Percentiles rank a stretch among this genome's conserved stretches.
Conservation (phyloP, 2,888 invertebrate genomes). For the Limulus polyphemus region DNA sequence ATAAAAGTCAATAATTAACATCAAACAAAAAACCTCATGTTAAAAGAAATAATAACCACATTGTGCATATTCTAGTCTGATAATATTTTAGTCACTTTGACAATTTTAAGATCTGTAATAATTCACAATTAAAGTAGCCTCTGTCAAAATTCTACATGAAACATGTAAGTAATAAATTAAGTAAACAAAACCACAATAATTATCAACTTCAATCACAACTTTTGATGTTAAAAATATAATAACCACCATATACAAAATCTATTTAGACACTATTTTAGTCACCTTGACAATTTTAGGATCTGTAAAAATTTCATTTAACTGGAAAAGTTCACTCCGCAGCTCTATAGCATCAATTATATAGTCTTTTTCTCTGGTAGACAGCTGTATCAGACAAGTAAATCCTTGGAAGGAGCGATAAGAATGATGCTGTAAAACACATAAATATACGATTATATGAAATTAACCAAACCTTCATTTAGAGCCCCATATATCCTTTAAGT, state of each 20-base stretch:
- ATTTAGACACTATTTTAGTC: constrained; percentile 17
- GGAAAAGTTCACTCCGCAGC: constrained; percentile 64
- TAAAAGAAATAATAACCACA: too few relatives aligned
- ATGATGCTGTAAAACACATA: constrained; percentile 53
- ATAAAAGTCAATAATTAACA: too few relatives aligned
- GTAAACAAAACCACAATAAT: too few relatives aligned
- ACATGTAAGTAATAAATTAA: too few relatives aligned
- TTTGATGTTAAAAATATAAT: too few relatives aligned
- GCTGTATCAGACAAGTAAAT: constrained; percentile 88
- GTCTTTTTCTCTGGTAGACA: constrained; percentile 64
- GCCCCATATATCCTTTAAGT: too few relatives aligned
- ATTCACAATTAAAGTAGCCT: constrained; percentile 34
- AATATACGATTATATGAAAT: constrained; percentile 2
- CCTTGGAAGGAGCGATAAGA: constrained; percentile 84
- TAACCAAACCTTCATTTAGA: background rate
- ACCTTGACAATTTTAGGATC: constrained; percentile 81
- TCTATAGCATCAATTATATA: constrained; percentile 78
- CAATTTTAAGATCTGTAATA: constrained; percentile 73
- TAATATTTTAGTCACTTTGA: constrained; percentile 53
- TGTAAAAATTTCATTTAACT: constrained; percentile 78
- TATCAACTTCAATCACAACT: too few relatives aligned
- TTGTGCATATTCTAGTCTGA: too few relatives aligned
- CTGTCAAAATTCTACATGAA: too few relatives aligned
- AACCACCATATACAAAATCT: too few relatives aligned
- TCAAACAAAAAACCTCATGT: too few relatives aligned